These are phyloP conservation scores for Drosophila putrida DNA, from an alignment of 2,888 invertebrate species.

Conservation along the genomic window DNA sequence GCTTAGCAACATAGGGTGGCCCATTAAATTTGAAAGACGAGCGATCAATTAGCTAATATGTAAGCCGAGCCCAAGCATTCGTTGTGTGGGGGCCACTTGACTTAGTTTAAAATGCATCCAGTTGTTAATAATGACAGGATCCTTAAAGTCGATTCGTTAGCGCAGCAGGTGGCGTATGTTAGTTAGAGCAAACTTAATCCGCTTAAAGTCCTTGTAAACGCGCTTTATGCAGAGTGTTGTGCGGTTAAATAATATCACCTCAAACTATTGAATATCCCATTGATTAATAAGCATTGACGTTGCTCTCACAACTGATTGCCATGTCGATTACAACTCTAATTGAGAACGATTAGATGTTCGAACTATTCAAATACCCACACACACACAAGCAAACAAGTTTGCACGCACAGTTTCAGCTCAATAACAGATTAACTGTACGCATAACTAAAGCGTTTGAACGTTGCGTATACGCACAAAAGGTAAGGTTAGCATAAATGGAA, in stretches of 20 bases:
- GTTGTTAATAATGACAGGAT: background rate
- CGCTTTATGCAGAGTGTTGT: background rate
- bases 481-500: background rate
- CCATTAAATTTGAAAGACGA: slow-evolving; percentile 48
- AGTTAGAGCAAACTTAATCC: slow-evolving; percentile 1
- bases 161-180: background rate
- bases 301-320: slow-evolving; percentile 22
- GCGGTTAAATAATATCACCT: slow-evolving; percentile 12
- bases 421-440: slow-evolving; percentile 33
- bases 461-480: slow-evolving; percentile 31
- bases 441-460: slow-evolving; percentile 32
- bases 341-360: slow-evolving; percentile 46
- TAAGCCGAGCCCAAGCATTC: slow-evolving; percentile 3
- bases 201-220: background rate
- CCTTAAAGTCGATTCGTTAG: background rate
- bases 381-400: background rate
- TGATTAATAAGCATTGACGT: slow-evolving; percentile 29
- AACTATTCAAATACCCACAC: slow-evolving; percentile 14
- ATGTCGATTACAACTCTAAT: slow-evolving; percentile 39
- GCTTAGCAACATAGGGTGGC: slow-evolving; percentile 10
- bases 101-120: background rate
- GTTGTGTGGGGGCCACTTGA: background rate
- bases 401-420: slow-evolving; percentile 23
- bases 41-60: slow-evolving; percentile 40
- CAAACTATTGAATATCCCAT: slow-evolving; percentile 15